Evolutionary conservation across 2,113 vertebrate species (phyloP).

Genomic region (Pogonocichla stellata): DNA sequence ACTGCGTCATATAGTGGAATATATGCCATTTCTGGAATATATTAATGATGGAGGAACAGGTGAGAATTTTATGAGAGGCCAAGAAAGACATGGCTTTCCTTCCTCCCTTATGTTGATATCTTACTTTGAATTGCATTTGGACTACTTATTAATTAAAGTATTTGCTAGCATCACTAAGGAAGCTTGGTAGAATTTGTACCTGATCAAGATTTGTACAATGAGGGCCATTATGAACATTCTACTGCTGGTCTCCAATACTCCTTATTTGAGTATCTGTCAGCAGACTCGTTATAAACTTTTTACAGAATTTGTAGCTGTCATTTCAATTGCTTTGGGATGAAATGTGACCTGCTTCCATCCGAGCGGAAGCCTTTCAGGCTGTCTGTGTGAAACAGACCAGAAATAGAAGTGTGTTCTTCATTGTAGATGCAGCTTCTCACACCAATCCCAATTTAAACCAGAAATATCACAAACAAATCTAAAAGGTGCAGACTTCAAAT

Average conservation of each 20-base stretch:
- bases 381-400: not conserved
- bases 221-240: not conserved
- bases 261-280: not conserved
- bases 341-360: not conserved
- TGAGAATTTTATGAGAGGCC: not conserved
- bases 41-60: not conserved
- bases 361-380: not conserved
- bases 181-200: not conserved
- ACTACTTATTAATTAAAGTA: not conserved
- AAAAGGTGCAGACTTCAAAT: not conserved
- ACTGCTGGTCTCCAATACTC: not conserved
- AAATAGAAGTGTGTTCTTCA: not conserved
- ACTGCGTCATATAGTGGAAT: not conserved
- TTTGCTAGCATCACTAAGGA: not conserved
- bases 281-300: not conserved
- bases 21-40: not conserved
- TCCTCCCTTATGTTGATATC: not conserved
- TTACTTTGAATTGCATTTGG: not conserved
- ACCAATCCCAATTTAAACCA: not conserved
- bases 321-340: constrained; percentile 1
- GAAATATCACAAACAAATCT: constrained; percentile 10
- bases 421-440: not conserved
- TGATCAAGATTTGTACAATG: not conserved
- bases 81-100: not conserved
- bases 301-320: not conserved